Base-by-base conservation (phyloP, 2,888 invertebrate species). In the Congeria kusceri region DNA sequence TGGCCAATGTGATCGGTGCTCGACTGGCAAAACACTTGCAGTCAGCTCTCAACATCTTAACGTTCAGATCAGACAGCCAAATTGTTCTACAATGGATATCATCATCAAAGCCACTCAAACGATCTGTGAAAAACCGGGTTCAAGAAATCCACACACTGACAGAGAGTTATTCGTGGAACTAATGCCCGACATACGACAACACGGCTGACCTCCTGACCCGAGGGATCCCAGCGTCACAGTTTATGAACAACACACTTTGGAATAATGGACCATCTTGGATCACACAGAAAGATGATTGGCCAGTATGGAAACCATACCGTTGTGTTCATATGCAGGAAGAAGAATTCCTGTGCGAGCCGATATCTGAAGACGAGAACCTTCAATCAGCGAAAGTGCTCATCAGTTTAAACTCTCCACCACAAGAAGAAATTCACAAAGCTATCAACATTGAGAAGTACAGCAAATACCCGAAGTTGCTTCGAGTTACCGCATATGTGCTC, bases 1-100 rank as follows among this genome's bases (percentile, higher is more conserved):
- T 80, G 77, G 73, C 69, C 29, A 69, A 76, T 13, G 58, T 65
- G 15, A 57, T 77, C 29, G 80, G 73, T 64, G 72, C 65, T n/a
- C 63, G 73, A n/a, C 61, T 77, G 7, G 63, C 58, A 13, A 32
- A 49, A n/a, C 74, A 76, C 62, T 13, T 76, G 28, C 63, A 49
- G 53, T 7, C 39, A 23, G 15, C 57, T 15, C 23, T 72, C n/a
- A 39, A 62, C 7, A 20, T 64, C 5, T 27, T 72, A 11, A 46
- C 28, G 32, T 53, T 76, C 11, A 70, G 66, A 74, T 69, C 59
- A 25, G 74, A 77, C 58, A 77, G 67, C 58, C 67, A 74, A 46
- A 71, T 73, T 28, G 69, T 72, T 0, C 32, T 72, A 46, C 57
- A 66, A n/a, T 77, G 77, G 80, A 61, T 72, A 13, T 23, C 15